Base-by-base conservation (phyloP, 2,888 invertebrate genomes). In the Ditylenchus weischeri region DNA sequence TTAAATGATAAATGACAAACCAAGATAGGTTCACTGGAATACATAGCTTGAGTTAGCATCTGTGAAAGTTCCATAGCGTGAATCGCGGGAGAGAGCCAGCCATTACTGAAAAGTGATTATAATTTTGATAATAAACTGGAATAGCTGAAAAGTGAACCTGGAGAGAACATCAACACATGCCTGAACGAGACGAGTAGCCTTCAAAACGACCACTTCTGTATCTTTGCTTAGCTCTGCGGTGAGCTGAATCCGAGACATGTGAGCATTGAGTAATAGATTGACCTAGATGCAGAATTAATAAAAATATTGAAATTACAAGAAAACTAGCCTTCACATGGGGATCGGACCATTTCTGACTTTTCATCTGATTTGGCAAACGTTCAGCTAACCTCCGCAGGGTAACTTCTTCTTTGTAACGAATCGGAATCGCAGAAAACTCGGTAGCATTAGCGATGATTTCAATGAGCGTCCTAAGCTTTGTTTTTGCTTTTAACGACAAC, bases 1-100 rank as follows among this genome's bases (percentile, higher is more conserved):
- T 43, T 3, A 43, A 43, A 43, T 13, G 8, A 43, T 15, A 43
- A 13, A 15, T 3, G 29, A 43, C 43, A 8, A 3, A 43, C 43
- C 43, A 43, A 43, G 3, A 43, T 43, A 0, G 93, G 92, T 86
- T 98, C 98, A 85, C 94, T 95, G 80, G 91, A 92, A 94, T 96
- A 98, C 94, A 98, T 94, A 13, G 96, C 96, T 85, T 99, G 98
- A 0, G 98, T 98, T 2, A 93, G 91, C 96, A 98, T 99, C 86
- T 98, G 98, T 0, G 96, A 93, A 80, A 99, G 87, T 85, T 98
- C 98, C 98, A 99, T 99, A 79, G 96, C 95, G 21, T 95, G 93
- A 51, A 99, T 91, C 5, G 96, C 98, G 0, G 98, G 96, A 0
- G 92, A 90, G 62, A 99, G 87, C 98, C 98, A 99, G 47, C 98